Evolutionary conservation across 2,888 invertebrate species (phyloP).

Genomic region (Rotaria socialis): DNA sequence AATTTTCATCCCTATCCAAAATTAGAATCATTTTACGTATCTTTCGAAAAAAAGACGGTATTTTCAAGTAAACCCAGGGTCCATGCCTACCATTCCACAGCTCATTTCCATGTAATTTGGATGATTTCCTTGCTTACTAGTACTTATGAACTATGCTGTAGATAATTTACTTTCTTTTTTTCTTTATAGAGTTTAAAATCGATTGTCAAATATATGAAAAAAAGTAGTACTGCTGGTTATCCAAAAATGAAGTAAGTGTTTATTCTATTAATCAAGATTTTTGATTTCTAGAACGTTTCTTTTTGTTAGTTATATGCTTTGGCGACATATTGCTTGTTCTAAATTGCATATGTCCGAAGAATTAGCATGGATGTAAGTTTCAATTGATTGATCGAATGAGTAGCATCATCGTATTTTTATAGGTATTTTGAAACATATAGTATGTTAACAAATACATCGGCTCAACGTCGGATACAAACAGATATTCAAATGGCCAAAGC

Average conservation of each 20-base stretch:
- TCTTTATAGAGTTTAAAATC: slow-evolving; percentile 56
- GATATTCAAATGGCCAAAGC: slow-evolving; percentile 17
- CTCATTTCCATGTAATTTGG: too few relatives aligned
- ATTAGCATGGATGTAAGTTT: slow-evolving; percentile 59
- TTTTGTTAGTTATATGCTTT: slow-evolving; percentile 56
- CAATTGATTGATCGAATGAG: neutral
- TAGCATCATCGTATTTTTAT: neutral
- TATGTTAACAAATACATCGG: neutral
- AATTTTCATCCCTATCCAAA: too few relatives aligned
- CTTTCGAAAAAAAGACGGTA: too few relatives aligned
- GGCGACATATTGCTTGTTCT: slow-evolving; percentile 60
- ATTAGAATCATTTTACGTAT: too few relatives aligned
- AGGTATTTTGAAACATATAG: slow-evolving; percentile 37
- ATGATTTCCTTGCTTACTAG: too few relatives aligned
- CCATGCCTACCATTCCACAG: too few relatives aligned
- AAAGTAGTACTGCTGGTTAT: slow-evolving; percentile 56
- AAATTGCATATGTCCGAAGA: slow-evolving; percentile 59
- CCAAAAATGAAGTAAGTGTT: slow-evolving; percentile 54
- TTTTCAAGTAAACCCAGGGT: too few relatives aligned
- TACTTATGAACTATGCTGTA: too few relatives aligned
- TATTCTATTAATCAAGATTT: neutral
- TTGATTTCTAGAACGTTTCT: neutral
- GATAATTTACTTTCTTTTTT: too few relatives aligned
- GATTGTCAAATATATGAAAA: slow-evolving; percentile 59
- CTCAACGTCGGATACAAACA: neutral